Evolutionary conservation across 2,888 invertebrate species (phyloP).

Genomic region (Leptopilina myrica): DNA sequence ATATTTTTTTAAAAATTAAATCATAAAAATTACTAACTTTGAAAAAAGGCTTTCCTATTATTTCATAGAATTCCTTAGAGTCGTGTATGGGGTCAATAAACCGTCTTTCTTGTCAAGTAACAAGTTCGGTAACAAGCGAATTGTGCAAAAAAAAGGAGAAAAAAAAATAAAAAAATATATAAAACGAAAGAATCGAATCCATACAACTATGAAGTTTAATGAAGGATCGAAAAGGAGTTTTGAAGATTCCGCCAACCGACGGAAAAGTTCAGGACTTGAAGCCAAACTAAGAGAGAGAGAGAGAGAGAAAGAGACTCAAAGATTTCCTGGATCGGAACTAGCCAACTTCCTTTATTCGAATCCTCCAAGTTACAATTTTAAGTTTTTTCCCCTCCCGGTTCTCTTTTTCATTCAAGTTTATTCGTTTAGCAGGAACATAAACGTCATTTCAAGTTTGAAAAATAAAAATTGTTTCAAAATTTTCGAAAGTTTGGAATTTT

Average conservation of each 20-base stretch:
- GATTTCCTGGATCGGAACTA: slow-evolving; percentile 27
- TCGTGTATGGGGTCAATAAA: not conserved
- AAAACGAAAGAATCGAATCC: not conserved
- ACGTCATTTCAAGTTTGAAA: not conserved
- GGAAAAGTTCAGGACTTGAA: slow-evolving; percentile 33
- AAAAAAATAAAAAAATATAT: too few relatives aligned
- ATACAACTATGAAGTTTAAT: slow-evolving; percentile 22
- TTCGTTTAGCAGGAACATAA: slow-evolving; percentile 1
- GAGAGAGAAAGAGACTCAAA: not conserved
- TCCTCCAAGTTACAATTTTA: slow-evolving; percentile 3
- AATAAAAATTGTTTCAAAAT: too few relatives aligned
- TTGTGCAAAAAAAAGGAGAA: not conserved
- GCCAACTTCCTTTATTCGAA: slow-evolving; percentile 24
- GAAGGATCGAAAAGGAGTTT: slow-evolving; percentile 26
- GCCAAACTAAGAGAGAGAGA: not conserved
- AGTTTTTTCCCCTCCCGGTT: not conserved
- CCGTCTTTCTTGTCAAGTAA: not conserved
- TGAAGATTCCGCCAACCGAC: slow-evolving; percentile 17
- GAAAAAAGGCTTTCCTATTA: not conserved
- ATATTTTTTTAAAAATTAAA: too few relatives aligned
- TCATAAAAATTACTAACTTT: too few relatives aligned
- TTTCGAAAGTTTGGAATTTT: too few relatives aligned
- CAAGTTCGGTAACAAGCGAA: slow-evolving; percentile 3
- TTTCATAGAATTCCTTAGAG: not conserved
- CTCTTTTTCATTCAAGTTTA: slow-evolving; percentile 6